Evolutionary conservation across 2,113 vertebrate genomes (phyloP).

Genomic region (Indicator maculatus): DNA sequence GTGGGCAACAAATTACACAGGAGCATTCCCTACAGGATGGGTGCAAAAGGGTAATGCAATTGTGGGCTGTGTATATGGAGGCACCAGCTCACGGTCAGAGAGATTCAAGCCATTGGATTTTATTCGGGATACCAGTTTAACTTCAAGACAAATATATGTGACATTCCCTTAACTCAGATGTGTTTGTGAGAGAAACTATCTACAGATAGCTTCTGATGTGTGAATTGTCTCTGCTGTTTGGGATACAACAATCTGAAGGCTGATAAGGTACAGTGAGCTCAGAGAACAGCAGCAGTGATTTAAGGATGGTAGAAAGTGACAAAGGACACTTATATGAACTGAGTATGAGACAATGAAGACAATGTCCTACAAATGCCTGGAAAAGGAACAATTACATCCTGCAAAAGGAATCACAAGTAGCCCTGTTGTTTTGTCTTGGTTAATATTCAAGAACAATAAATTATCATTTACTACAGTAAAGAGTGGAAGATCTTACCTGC

Average conservation of each 20-base stretch:
- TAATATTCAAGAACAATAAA: neutral
- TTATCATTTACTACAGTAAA: neutral
- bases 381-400: neutral
- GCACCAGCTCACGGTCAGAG: neutral
- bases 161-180: neutral
- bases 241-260: neutral
- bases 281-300: neutral
- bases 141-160: neutral
- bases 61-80: neutral
- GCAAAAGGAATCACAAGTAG: neutral
- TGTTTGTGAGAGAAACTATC: neutral
- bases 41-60: neutral
- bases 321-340: neutral
- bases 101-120: neutral
- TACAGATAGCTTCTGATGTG: neutral
- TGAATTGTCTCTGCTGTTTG: neutral
- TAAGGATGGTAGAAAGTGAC: neutral
- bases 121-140: neutral
- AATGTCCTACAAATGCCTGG: neutral
- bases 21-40: neutral
- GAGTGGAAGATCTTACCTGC: neutral
- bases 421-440: neutral
- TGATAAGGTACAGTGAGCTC: neutral
- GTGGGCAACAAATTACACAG: conserved; percentile 1
- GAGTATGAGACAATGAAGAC: neutral